Conservation (phyloP, 2,113 vertebrate genomes). For the Delphinus delphis region DNA sequence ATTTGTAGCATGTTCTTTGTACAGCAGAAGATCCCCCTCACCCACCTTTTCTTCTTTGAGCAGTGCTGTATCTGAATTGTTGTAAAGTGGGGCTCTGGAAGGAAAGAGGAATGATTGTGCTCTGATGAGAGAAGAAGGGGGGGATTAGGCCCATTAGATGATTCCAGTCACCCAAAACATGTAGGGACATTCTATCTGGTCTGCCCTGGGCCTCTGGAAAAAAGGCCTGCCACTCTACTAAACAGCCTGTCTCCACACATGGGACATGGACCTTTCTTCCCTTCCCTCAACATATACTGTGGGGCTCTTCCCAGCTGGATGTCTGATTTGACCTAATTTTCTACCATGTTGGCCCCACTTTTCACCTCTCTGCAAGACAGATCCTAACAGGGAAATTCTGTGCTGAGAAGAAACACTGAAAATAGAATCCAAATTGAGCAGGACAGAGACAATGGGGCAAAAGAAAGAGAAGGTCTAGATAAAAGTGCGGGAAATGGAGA, state of each 20-base stretch:
- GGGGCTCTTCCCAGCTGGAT: not conserved
- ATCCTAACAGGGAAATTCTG: not conserved
- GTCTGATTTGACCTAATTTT: not conserved
- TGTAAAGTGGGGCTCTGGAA: not conserved
- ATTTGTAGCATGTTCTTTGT: not conserved
- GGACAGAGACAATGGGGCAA: not conserved
- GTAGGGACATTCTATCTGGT: not conserved
- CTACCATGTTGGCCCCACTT: not conserved
- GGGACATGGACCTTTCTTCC: not conserved
- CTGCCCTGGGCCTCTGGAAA: not conserved
- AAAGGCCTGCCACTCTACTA: not conserved
- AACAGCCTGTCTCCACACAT: not conserved
- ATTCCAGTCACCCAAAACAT: not conserved
- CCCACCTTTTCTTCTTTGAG: not conserved
- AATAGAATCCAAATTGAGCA: not conserved
- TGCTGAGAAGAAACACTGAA: not conserved
- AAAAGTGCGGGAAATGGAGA: not conserved
- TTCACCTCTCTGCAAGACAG: not conserved
- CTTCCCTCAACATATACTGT: not conserved
- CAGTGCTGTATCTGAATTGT: not conserved
- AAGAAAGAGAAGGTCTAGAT: not conserved
- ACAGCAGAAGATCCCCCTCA: not conserved
- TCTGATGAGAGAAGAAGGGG: not conserved
- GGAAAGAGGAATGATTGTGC: not conserved
- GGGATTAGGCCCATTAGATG: not conserved